Percentiles rank a stretch among this genome's conserved stretches.
phyloP scores from a whole-genome alignment of 2,797 vertebrate species.

The Gephyroberyx darwinii region DNA sequence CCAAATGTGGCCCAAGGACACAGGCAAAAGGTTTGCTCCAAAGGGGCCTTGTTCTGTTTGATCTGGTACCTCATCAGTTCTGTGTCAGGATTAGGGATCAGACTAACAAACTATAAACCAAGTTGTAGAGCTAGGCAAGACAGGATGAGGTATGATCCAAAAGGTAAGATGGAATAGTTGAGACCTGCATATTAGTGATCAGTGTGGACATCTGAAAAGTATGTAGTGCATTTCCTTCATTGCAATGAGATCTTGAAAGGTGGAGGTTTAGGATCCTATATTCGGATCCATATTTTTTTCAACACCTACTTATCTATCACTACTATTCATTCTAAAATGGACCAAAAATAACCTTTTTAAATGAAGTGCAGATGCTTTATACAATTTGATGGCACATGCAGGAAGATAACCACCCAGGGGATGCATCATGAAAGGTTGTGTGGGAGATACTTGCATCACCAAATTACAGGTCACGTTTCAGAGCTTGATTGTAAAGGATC shows the following conservation, averaged over 20 bases:
- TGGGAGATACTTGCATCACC: slow-evolving; percentile 19
- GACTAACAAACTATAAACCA: slow-evolving; percentile 17
- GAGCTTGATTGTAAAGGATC: slow-evolving; percentile 18
- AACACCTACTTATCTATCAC: neutral
- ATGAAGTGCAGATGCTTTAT: slow-evolving; percentile 10
- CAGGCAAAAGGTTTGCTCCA: slow-evolving; percentile 44
- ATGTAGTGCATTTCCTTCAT: neutral
- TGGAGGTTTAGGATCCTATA: neutral
- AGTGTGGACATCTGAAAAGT: neutral
- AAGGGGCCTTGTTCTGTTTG: slow-evolving; percentile 52
- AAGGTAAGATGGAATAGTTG: neutral
- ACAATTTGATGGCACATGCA: slow-evolving; percentile 6
- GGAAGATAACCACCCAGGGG: slow-evolving; percentile 6
- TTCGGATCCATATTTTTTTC: neutral
- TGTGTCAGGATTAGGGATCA: slow-evolving; percentile 45
- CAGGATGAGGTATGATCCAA: neutral
- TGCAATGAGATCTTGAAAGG: neutral
- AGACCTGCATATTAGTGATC: neutral
- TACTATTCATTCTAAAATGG: neutral
- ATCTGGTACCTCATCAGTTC: slow-evolving; percentile 35
- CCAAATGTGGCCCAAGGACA: slow-evolving; percentile 79
- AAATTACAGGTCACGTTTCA: slow-evolving; percentile 31
- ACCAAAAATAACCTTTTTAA: neutral
- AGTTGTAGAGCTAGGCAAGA: neutral
- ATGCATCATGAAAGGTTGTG: slow-evolving; percentile 30